phyloP scores from a whole-genome alignment of 1,140 invertebrate species.

The Rhynchophorus ferrugineus region DNA sequence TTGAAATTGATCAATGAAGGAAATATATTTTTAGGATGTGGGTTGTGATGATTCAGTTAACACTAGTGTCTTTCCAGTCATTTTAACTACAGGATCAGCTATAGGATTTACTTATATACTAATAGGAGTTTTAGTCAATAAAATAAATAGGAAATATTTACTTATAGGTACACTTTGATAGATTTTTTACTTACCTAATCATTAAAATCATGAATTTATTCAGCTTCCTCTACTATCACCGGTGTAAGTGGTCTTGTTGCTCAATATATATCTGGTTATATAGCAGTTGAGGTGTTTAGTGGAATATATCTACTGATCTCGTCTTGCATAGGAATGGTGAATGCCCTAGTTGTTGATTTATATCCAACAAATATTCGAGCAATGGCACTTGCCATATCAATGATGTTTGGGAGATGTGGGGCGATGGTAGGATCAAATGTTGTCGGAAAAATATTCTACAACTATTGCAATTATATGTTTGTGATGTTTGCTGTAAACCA shows the following conservation, averaged over 20 bases:
- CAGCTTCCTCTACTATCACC: conserved; percentile 15
- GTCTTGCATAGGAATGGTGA: conserved; percentile 35
- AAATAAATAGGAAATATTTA: not conserved
- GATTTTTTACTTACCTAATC: not conserved
- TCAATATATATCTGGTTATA: conserved; percentile 25
- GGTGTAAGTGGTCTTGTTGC: conserved; percentile 26
- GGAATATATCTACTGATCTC: conserved; percentile 33
- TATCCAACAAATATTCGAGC: conserved; percentile 42
- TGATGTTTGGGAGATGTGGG: conserved; percentile 48
- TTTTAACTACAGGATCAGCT: not conserved
- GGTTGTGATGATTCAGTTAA: not conserved
- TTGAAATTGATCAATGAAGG: too few species aligned
- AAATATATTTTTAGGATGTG: not conserved
- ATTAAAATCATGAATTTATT: conserved; percentile 15
- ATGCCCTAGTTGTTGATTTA: conserved; percentile 36
- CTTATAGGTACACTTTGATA: not conserved
- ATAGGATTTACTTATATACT: not conserved
- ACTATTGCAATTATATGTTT: conserved; percentile 44
- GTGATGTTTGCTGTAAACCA: conserved; percentile 41
- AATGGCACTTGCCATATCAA: conserved; percentile 49
- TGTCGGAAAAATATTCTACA: conserved; percentile 43
- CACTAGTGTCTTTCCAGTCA: not conserved
- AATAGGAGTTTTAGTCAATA: not conserved
- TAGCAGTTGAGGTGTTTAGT: conserved; percentile 27
- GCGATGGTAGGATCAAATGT: conserved; percentile 45